Conservation (phyloP, 2,113 vertebrate species). For the Callaeas wilsoni region DNA sequence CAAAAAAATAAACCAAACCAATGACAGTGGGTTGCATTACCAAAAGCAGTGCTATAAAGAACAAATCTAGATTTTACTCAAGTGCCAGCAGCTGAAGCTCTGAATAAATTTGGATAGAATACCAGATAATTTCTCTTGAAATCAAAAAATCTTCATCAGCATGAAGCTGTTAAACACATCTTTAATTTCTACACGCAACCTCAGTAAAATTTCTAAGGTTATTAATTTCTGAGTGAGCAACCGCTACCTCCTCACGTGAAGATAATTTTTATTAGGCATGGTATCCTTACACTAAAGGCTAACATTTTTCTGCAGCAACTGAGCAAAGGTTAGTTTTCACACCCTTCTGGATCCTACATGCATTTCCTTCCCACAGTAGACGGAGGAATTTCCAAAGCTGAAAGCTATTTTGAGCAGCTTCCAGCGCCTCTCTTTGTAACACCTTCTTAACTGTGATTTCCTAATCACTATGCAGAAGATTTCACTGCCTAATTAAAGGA, state of each 20-base stretch:
- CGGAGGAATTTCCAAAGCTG: slow-evolving; percentile 61
- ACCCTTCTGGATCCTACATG: slow-evolving; percentile 37
- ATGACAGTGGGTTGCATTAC: neutral
- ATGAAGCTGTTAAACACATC: neutral
- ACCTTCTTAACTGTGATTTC: slow-evolving; percentile 74
- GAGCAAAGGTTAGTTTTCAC: slow-evolving; percentile 29
- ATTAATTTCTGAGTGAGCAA: neutral
- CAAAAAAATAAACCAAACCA: neutral
- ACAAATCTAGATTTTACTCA: neutral
- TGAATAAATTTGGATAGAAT: neutral
- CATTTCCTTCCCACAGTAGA: slow-evolving; percentile 31
- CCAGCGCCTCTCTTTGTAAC: slow-evolving; percentile 69
- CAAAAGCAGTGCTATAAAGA: neutral
- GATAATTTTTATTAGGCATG: slow-evolving; percentile 1
- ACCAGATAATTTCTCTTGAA: neutral
- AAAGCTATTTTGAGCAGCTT: slow-evolving; percentile 67
- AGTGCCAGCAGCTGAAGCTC: neutral
- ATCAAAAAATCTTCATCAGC: neutral
- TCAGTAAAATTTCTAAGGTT: neutral
- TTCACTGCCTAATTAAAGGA: slow-evolving; percentile 74
- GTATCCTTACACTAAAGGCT: neutral
- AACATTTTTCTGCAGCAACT: neutral
- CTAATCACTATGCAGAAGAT: slow-evolving; percentile 78
- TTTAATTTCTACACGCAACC: neutral
- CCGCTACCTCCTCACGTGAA: neutral